Conservation (phyloP, 2,888 invertebrate genomes). For the Blera fallax region DNA sequence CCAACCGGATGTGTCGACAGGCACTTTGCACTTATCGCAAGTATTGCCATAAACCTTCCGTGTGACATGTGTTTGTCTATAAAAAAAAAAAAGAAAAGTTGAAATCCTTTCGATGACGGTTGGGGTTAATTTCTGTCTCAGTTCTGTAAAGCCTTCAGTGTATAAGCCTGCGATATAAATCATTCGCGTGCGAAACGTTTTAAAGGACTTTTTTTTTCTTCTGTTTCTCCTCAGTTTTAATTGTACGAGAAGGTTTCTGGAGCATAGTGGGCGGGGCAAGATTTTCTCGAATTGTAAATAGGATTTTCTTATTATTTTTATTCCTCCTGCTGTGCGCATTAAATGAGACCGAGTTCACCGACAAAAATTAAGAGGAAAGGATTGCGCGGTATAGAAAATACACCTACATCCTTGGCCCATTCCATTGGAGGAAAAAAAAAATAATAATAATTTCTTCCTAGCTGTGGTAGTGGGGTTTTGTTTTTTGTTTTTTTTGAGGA, state of each 20-base stretch:
- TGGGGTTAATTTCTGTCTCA: slow-evolving; percentile 36
- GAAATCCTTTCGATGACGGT: not conserved
- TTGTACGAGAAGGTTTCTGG: slow-evolving; percentile 26
- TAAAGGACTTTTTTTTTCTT: not conserved
- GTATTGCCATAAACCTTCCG: slow-evolving; percentile 20
- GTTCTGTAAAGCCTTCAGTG: slow-evolving; percentile 28
- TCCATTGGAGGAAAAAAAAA: slow-evolving; percentile 16
- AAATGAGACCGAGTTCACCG: slow-evolving; percentile 39
- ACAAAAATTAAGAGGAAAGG: slow-evolving; percentile 47
- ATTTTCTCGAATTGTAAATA: slow-evolving; percentile 61
- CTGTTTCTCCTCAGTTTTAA: slow-evolving; percentile 15
- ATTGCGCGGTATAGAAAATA: slow-evolving; percentile 37
- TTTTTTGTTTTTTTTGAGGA: slow-evolving; percentile 5
- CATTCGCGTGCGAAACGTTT: slow-evolving; percentile 16
- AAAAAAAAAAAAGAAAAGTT: not conserved
- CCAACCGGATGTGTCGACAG: slow-evolving; percentile 53
- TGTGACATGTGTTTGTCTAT: slow-evolving; percentile 52
- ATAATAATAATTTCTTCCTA: slow-evolving; percentile 35
- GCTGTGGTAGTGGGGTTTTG: not conserved
- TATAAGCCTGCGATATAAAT: slow-evolving; percentile 8
- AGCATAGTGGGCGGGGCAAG: slow-evolving; percentile 30
- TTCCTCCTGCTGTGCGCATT: slow-evolving; percentile 33
- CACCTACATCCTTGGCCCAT: slow-evolving; percentile 30
- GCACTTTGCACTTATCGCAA: slow-evolving; percentile 53
- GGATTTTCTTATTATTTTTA: slow-evolving; percentile 66